Evolutionary conservation across 2,888 invertebrate species (phyloP), one percentile per base, ranked within the genome.

Genomic region (Leptopilina drosophilae): DNA sequence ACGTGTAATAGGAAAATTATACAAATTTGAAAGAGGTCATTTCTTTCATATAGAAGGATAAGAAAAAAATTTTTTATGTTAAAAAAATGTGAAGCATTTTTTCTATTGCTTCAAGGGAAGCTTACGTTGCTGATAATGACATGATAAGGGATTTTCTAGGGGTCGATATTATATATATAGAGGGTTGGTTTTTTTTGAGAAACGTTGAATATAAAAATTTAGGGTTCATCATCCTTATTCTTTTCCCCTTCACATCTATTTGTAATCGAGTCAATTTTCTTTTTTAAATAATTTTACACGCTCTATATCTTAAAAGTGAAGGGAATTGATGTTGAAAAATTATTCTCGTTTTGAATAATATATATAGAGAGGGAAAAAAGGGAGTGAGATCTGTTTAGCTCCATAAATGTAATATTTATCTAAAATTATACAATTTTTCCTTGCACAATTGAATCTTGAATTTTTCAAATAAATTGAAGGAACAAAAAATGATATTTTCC

Each of bases 91-190:
- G 26, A 33, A 12, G 26, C 7, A 26, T 12, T 12, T 53, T 53
- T 69, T 53, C 49, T 26, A 26, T 9, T 53, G 49, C 14, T 14
- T 9, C 15, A 26, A 20, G 20, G 14, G 67, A 49, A 26, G 53
- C 53, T 69, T 69, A 69, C 26, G 53, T 20, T 69, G 53, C 53
- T 53, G 69, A 69, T 53, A 69, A 69, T 69, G 69, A 53, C 53
- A 53, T 12, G 67, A 49, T 69, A 69, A 53, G 69, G 26, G 26
- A 69, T 69, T 33, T 33, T 26, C 14, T 49, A 26, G 53, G 3
- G 33, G 12, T 53, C 69, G 49, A 53, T 69, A 49, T 53, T 20
- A 53, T 6, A n/a, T 6, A n/a, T 49, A 49, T 49, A 49, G 49
- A 69, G 69, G 69, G 53, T 6, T 20, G 42, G 4, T 53, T 26